Conservation (phyloP, 2,113 vertebrate genomes). For the Melanerpes aurifrons region DNA sequence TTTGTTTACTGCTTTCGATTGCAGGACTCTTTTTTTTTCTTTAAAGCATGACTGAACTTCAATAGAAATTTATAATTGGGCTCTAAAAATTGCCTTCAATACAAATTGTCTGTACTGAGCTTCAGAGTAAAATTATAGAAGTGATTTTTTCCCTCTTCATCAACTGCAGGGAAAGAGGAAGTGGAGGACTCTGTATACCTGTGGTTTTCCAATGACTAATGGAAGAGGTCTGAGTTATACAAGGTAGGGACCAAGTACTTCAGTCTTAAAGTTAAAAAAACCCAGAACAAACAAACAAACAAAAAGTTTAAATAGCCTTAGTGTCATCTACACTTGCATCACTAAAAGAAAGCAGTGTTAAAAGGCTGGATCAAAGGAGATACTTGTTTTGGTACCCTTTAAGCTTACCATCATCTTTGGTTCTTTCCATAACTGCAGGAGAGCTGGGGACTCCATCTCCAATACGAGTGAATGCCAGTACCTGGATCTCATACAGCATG, state of each 20-base stretch:
- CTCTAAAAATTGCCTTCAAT: constrained; percentile 49
- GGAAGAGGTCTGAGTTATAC: not conserved
- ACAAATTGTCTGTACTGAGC: constrained; percentile 10
- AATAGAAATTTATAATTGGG: constrained; percentile 46
- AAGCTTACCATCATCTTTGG: constrained; percentile 90
- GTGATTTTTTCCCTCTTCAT: constrained; percentile 13
- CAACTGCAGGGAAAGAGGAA: not conserved
- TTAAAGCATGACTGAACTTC: constrained; percentile 21
- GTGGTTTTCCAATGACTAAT: not conserved
- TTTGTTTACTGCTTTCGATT: constrained; percentile 30
- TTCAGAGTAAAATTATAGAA: constrained; percentile 5
- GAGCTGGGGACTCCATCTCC: constrained; percentile 88
- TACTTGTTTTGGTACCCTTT: not conserved
- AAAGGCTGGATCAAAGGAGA: not conserved
- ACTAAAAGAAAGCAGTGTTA: not conserved
- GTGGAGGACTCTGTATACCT: not conserved
- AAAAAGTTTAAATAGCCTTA: not conserved
- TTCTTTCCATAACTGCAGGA: constrained; percentile 80
- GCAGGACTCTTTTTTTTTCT: not conserved
- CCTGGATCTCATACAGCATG: constrained; percentile 86
- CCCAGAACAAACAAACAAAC: not conserved
- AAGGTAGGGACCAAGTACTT: not conserved
- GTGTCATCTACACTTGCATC: not conserved
- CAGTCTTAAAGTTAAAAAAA: not conserved
- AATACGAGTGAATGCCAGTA: constrained; percentile 88